phyloP scores from a whole-genome alignment of 2,797 vertebrate genomes.

The Girardinus metallicus region DNA sequence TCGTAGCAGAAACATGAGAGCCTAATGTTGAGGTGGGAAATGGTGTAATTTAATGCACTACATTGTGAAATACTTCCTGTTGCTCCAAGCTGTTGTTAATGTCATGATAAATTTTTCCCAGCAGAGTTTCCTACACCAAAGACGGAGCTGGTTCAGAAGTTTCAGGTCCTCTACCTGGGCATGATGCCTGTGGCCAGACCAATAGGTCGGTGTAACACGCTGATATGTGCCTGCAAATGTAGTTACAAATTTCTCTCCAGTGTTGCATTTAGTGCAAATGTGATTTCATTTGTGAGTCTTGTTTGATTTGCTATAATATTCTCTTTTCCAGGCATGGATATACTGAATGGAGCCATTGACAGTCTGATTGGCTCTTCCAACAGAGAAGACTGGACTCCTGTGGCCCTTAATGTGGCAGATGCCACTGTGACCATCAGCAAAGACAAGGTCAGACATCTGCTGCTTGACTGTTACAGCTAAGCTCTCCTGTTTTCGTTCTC shows the following conservation, averaged over 20 bases:
- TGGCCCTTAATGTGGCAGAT: constrained; percentile 95
- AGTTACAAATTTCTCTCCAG: neutral
- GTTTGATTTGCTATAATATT: constrained; percentile 12
- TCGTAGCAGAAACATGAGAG: neutral
- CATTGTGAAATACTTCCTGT: neutral
- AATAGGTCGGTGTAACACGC: constrained; percentile 83
- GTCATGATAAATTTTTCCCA: constrained; percentile 63
- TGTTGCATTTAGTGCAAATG: neutral
- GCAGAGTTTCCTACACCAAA: constrained; percentile 99
- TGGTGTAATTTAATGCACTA: neutral
- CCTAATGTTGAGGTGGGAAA: neutral
- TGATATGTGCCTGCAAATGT: neutral
- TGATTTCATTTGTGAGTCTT: neutral
- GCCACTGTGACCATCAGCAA: constrained; percentile 96
- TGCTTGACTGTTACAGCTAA: neutral
- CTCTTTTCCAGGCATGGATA: constrained; percentile 85
- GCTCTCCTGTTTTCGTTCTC: neutral
- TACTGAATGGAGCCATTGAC: constrained; percentile 93
- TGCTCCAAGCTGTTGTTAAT: constrained; percentile 13
- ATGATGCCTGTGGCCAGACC: constrained; percentile 91
- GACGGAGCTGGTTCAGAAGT: constrained; percentile 97
- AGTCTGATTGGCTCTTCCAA: constrained; percentile 84
- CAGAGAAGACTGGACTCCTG: constrained; percentile 91
- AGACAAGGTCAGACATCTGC: constrained; percentile 83
- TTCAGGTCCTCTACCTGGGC: constrained; percentile 94